phyloP scores from a whole-genome alignment of 2,888 invertebrate genomes.

The Ceratothoa steindachneri region DNA sequence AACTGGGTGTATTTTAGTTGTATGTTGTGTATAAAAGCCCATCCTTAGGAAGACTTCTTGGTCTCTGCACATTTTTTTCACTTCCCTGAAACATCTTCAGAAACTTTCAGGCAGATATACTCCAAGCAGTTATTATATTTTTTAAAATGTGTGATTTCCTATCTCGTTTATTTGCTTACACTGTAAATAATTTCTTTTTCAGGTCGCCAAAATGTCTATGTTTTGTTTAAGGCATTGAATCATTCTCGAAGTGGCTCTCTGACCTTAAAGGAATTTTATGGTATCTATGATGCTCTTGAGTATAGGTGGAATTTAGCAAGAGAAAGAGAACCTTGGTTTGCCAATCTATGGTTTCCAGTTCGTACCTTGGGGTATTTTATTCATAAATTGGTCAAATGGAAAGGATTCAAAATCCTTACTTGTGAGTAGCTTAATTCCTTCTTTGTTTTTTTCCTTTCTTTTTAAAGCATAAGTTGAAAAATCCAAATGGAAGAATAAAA shows the following conservation, averaged over 20 bases:
- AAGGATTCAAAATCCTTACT: slow-evolving; percentile 68
- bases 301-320: slow-evolving; percentile 49
- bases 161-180: too few relatives aligned
- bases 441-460: too few relatives aligned
- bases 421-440: slow-evolving; percentile 64
- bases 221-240: slow-evolving; percentile 77
- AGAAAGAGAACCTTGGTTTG: slow-evolving; percentile 61
- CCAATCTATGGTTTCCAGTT: slow-evolving; percentile 47
- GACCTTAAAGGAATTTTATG: slow-evolving; percentile 68
- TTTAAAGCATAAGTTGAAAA: too few relatives aligned
- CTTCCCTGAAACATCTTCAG: too few relatives aligned
- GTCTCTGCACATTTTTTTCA: too few relatives aligned
- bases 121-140: too few relatives aligned
- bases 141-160: too few relatives aligned
- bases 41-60: too few relatives aligned
- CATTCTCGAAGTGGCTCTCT: slow-evolving; percentile 64
- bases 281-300: slow-evolving; percentile 63
- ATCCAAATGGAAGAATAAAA: too few relatives aligned
- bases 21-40: too few relatives aligned
- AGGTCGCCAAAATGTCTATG: slow-evolving; percentile 61
- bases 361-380: slow-evolving; percentile 50
- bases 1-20: too few relatives aligned
- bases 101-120: too few relatives aligned
- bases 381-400: slow-evolving; percentile 62
- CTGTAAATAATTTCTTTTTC: not conserved